Conservation (phyloP, 2,113 vertebrate genomes). For the Macrotus californicus region DNA sequence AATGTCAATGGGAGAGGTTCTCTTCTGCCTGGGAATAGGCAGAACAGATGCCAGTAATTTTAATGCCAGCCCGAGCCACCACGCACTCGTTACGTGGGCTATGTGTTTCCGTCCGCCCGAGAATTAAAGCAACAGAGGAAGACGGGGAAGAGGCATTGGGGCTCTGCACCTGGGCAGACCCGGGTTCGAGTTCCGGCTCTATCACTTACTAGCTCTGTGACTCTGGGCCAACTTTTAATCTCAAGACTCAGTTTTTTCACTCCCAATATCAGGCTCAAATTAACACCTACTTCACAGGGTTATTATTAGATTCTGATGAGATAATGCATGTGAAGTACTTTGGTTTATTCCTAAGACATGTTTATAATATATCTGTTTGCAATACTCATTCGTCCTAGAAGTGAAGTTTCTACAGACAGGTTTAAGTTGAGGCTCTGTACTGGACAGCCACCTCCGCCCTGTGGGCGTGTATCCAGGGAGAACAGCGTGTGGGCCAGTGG, state of each 20-base stretch:
- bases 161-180: not conserved
- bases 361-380: not conserved
- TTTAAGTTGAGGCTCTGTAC: not conserved
- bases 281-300: not conserved
- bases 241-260: not conserved
- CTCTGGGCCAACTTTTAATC: not conserved
- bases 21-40: not conserved
- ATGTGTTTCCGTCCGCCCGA: not conserved
- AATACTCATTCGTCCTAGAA: not conserved
- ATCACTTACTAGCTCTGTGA: not conserved
- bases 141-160: not conserved
- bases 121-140: not conserved
- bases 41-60: not conserved
- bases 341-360: not conserved
- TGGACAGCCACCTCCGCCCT: not conserved
- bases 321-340: not conserved
- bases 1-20: not conserved
- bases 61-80: not conserved
- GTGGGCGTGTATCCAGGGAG: not conserved
- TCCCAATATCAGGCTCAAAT: not conserved
- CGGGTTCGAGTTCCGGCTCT: not conserved
- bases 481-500: not conserved
- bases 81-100: not conserved
- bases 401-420: not conserved
- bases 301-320: not conserved